Base-by-base conservation (phyloP, 2,888 invertebrate species). In the Linyphia triangularis region DNA sequence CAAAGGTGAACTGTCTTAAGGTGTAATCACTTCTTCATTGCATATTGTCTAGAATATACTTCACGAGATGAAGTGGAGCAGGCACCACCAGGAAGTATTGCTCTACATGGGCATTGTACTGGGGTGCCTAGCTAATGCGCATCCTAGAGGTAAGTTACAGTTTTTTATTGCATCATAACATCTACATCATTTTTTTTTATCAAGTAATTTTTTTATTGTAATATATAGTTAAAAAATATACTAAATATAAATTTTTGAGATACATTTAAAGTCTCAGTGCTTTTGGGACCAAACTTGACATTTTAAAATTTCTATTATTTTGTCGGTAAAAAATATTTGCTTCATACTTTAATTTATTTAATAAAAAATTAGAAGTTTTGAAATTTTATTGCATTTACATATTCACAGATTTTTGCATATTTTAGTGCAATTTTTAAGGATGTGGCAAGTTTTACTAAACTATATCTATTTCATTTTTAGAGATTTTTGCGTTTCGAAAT, bases 81-180 rank as follows among this genome's bases (percentile, higher is more conserved):
- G 69, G 59, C 30, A 40, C 19, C 43, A 26, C 6, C 63, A 24
- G 22, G 57, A 59, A 24, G 51, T 63, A 22, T 57, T 81, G 70
- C 72, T 86, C 28, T 81, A 57, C 28, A 22, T 79, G 26, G 9
- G 57, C 5, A 26, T 69, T 40, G 57, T 28, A 13, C 13, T 69
- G 13, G 26, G 37, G 24, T 33, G 9, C 26, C 19, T 81, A 9
- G 33, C 51, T 9, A 26, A 22, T 7, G 86, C 86, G 2, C 86
- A 86, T 28, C 86, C 86, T 19, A 86, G 86, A 81, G 86, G 86
- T 86, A 81, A 51, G 67, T 40, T 65, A n/a, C n/a, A n/a, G n/a
- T n/a, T n/a, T n/a, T n/a, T n/a, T n/a, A n/a, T n/a, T n/a, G n/a
- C n/a, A n/a, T n/a, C n/a, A n/a, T n/a, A n/a, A n/a, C n/a, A n/a